These are phyloP conservation scores for Epirrhoe alternata DNA, from an alignment of 2,888 invertebrate species.

Conservation along the genomic window DNA sequence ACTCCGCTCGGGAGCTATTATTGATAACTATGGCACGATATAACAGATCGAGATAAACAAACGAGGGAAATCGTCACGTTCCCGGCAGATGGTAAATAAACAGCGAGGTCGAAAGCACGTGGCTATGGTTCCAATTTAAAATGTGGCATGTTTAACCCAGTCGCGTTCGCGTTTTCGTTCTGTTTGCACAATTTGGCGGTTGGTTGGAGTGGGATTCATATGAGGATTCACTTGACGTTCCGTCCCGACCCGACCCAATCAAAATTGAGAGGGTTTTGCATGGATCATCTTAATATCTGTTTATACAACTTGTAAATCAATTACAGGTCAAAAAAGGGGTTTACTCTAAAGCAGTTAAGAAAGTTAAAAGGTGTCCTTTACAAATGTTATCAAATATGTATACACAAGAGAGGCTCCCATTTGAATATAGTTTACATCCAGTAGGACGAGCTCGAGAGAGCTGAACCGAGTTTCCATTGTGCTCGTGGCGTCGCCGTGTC, in stretches of 20 bases:
- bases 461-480: slow-evolving; percentile 59
- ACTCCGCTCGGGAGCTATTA: slow-evolving; percentile 29
- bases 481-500: slow-evolving; percentile 53
- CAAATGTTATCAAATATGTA: slow-evolving; percentile 22
- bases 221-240: slow-evolving; percentile 26
- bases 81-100: slow-evolving; percentile 43
- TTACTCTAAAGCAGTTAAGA: not conserved
- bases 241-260: slow-evolving; percentile 15
- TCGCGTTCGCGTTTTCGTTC: slow-evolving; percentile 26
- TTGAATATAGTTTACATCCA: slow-evolving; percentile 61
- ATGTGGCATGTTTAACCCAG: slow-evolving; percentile 28
- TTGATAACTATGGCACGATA: slow-evolving; percentile 29
- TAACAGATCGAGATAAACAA: slow-evolving; percentile 40
- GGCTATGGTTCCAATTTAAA: slow-evolving; percentile 38
- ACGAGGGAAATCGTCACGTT: slow-evolving; percentile 48
- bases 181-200: slow-evolving; percentile 30
- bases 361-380: slow-evolving; percentile 4
- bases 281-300: not conserved
- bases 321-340: not conserved
- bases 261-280: slow-evolving; percentile 16
- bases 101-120: slow-evolving; percentile 39
- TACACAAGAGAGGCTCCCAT: slow-evolving; percentile 22
- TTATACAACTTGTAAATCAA: not conserved
- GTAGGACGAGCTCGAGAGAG: slow-evolving; percentile 57
- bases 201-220: slow-evolving; percentile 22